Percentiles rank a stretch among this genome's conserved stretches.
Evolutionary conservation across 2,113 vertebrate species (phyloP).

Genomic region (Cryptomyrus ogoouensis): DNA sequence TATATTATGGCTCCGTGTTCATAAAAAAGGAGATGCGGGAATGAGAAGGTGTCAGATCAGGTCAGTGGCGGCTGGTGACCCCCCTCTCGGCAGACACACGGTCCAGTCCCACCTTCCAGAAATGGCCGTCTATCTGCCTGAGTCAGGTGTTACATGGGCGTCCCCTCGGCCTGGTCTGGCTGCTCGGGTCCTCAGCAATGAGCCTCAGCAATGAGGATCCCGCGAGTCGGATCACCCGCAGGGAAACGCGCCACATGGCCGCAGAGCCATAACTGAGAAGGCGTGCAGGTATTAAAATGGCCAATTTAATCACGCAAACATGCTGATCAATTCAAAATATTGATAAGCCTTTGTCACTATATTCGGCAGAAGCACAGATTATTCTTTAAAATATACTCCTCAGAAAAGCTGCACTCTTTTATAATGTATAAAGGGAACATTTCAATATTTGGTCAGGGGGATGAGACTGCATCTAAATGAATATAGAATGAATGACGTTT

Average conservation of each 20-base stretch:
- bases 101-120: no score
- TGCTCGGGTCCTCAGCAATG: no score
- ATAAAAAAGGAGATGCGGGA: background rate
- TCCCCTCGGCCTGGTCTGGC: no score
- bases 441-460: background rate
- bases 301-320: background rate
- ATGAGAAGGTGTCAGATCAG: background rate
- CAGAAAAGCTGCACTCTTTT: background rate
- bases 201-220: no score
- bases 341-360: background rate
- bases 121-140: no score
- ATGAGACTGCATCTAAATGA: background rate
- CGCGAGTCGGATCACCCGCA: no score
- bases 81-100: no score
- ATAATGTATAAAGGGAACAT: background rate
- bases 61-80: no score
- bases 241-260: no score
- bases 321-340: background rate
- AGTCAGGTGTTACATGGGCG: no score
- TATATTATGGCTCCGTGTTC: background rate
- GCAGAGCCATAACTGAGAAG: background rate
- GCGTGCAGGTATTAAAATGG: background rate
- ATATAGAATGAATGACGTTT: background rate
- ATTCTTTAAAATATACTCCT: background rate
- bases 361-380: background rate